Evolutionary conservation across 2,797 vertebrate species (phyloP).

Genomic region (Danio kyathit): DNA sequence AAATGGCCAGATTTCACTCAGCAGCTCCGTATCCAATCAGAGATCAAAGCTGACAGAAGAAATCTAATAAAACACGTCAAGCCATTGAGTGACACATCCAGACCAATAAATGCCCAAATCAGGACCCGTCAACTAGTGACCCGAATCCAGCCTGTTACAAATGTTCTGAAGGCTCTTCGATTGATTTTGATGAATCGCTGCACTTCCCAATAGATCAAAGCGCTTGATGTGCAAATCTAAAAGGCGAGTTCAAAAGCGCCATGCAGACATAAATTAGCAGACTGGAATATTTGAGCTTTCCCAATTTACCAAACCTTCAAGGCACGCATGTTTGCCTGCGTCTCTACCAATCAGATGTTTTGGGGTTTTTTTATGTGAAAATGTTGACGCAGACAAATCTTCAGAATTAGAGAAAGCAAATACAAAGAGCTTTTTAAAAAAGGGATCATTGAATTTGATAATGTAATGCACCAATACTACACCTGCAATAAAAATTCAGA

Average conservation of each 20-base stretch:
- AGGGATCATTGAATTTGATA: too few species aligned
- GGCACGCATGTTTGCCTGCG: neutral
- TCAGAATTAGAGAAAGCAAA: neutral
- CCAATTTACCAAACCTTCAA: neutral
- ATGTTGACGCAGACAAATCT: neutral
- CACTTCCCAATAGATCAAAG: slow-evolving; percentile 25
- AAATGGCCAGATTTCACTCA: neutral
- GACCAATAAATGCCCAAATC: neutral
- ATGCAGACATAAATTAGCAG: slow-evolving; percentile 4
- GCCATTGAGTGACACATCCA: slow-evolving; percentile 18
- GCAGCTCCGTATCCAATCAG: neutral
- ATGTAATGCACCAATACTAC: too few species aligned
- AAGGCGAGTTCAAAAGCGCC: neutral
- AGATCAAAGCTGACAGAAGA: slow-evolving; percentile 34
- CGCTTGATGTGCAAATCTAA: neutral
- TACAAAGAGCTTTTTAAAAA: too few species aligned
- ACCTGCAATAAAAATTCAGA: too few species aligned
- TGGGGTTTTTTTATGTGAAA: neutral
- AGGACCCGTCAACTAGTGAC: neutral
- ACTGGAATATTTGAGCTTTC: neutral
- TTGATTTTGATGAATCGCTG: slow-evolving; percentile 28
- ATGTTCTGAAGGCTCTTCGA: neutral
- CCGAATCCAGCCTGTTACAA: slow-evolving; percentile 4
- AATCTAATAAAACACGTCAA: neutral
- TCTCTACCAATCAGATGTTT: neutral